Conservation (phyloP, 2,113 vertebrate genomes). For the Gymnobelideus leadbeateri region DNA sequence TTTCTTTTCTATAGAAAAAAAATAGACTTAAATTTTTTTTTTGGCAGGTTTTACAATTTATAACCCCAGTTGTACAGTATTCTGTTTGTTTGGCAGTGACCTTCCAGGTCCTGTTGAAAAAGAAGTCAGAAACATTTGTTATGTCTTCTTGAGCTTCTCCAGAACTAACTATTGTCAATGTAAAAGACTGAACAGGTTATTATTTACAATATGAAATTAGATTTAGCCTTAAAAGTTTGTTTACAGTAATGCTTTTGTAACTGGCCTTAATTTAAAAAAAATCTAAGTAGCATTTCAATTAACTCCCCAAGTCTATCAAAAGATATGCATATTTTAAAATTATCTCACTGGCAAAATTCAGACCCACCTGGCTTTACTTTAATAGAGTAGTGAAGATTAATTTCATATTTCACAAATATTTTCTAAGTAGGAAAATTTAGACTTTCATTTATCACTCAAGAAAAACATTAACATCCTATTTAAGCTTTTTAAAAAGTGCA, state of each 20-base stretch:
- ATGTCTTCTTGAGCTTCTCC: not conserved
- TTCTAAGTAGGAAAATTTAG: conserved; percentile 13
- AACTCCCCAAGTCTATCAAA: not conserved
- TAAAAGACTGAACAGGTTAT: conserved; percentile 79
- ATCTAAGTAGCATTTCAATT: conserved; percentile 33
- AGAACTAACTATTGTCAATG: not conserved
- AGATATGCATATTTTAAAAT: not conserved
- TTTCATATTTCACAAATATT: conserved; percentile 51
- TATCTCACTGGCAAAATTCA: conserved; percentile 15
- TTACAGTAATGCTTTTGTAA: conserved; percentile 68
- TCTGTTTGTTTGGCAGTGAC: conserved; percentile 83
- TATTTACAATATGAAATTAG: conserved; percentile 80
- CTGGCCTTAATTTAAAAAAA: conserved; percentile 54
- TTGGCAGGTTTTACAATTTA: conserved; percentile 86
- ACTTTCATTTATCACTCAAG: conserved; percentile 46
- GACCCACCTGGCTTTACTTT: conserved; percentile 7
- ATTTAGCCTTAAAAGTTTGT: conserved; percentile 62
- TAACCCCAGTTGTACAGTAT: conserved; percentile 76
- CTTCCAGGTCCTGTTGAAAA: conserved; percentile 86
- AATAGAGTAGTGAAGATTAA: conserved; percentile 25
- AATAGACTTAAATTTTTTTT: conserved; percentile 73
- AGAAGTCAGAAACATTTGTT: conserved; percentile 79
- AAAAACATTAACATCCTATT: conserved; percentile 48
- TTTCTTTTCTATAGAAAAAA: conserved; percentile 65
- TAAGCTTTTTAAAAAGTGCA: conserved; percentile 46